These are phyloP conservation scores for Cynocephalus volans DNA, from an alignment of 2,113 vertebrate genomes.

Conservation along the genomic window DNA sequence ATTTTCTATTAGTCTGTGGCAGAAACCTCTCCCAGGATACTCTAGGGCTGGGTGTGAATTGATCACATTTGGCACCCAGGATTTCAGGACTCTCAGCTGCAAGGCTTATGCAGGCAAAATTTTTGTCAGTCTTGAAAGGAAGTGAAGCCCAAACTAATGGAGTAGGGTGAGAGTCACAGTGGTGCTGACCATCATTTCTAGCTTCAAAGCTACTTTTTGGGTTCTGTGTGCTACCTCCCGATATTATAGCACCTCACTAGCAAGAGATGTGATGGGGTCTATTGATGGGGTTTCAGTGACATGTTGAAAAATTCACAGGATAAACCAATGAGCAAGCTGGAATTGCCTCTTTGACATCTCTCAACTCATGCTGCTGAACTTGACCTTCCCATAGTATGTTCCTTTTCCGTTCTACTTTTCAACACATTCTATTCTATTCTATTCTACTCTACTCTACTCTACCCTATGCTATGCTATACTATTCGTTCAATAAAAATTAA, in stretches of 20 bases:
- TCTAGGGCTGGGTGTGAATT: background rate
- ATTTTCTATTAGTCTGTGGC: background rate
- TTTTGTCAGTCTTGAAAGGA: background rate
- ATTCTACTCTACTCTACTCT: background rate
- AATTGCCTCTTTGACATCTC: background rate
- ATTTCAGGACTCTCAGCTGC: background rate
- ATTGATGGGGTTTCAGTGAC: background rate
- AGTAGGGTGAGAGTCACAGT: background rate
- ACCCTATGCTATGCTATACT: background rate
- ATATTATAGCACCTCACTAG: background rate
- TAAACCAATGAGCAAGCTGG: background rate
- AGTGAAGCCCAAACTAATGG: background rate
- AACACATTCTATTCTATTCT: background rate
- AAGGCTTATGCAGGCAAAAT: background rate
- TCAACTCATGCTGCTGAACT: background rate
- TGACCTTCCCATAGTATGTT: background rate
- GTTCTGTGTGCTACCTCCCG: background rate
- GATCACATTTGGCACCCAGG: background rate
- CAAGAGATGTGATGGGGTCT: background rate
- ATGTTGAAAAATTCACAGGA: background rate
- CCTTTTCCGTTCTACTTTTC: background rate
- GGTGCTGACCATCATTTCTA: background rate
- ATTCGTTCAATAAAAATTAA: background rate
- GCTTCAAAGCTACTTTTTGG: background rate
- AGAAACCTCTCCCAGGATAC: background rate